Base-by-base conservation (phyloP, 2,797 vertebrate genomes). In the Gallinago solitaria region DNA sequence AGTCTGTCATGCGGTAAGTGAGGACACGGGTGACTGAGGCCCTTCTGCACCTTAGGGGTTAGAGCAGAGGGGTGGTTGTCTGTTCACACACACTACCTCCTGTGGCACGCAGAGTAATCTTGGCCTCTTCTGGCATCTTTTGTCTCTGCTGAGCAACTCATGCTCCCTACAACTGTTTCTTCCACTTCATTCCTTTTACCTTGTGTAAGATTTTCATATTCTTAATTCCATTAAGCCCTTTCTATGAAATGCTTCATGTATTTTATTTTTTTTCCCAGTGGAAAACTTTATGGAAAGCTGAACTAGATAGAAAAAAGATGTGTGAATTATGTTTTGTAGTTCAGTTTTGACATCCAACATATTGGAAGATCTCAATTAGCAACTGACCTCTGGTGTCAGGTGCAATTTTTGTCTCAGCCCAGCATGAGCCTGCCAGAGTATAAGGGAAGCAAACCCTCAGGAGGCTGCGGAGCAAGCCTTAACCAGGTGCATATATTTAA, bases 1-100 rank as follows among this genome's bases (percentile, higher is more conserved):
- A 30, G 10, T 28, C 28, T 0, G 0, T 39, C 30, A 43, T 3
- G 5, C 24, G 35, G 47, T 28, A 74, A 71, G 33, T 21, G 76
- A 89, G 57, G 27, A 18, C 27, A 7, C 2, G 37, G 12, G 30
- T n/a, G 45, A 56, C 11, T 32, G 48, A 71, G 59, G 73, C 43
- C 27, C 32, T 77, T 71, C 6, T 18, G 18, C 35, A 19, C 8
- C 0, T 0, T 23, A 47, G 47, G 12, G 11, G 33, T 61, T 64
- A 51, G 85, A 83, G 24, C 27, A 69, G 61, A 37, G 41, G 69
- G 12, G 35, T 82, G 4, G 0, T 69, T 69, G 6, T 6, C 54
- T 56, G 35, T 23, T 63, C 28, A 21, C 14, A 4, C 11, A 59
- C 12, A 7, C 59, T 33, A 41, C 56, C 25, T 74, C 0, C 0